phyloP scores from a whole-genome alignment of 2,113 vertebrate species.

The Centropristis striata region DNA sequence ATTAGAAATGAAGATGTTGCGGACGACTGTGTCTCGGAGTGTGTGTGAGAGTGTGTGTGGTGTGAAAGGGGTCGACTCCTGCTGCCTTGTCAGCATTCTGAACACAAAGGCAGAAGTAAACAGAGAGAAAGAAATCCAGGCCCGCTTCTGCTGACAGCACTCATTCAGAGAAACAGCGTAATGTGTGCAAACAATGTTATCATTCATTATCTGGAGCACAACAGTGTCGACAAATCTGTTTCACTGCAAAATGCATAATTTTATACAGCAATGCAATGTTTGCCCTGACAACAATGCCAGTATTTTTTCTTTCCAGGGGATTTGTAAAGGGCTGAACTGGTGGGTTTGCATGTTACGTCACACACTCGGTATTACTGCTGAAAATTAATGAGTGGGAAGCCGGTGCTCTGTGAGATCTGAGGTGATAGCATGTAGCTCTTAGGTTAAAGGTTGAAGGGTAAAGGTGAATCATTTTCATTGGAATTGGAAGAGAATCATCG shows the following conservation, averaged over 20 bases:
- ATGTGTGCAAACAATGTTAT: slow-evolving; percentile 69
- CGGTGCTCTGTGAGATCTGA: slow-evolving; percentile 1
- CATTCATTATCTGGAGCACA: slow-evolving; percentile 62
- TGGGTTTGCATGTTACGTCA: slow-evolving; percentile 39
- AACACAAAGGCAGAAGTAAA: slow-evolving; percentile 65
- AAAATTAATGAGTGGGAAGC: slow-evolving; percentile 13
- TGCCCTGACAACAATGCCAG: slow-evolving; percentile 37
- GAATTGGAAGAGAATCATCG: background rate
- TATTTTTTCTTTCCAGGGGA: slow-evolving; percentile 21
- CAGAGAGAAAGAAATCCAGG: slow-evolving; percentile 42
- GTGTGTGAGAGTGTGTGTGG: background rate
- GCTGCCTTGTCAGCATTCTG: slow-evolving; percentile 61
- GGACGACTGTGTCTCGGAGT: background rate
- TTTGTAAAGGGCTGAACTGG: slow-evolving; percentile 30
- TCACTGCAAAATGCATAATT: slow-evolving; percentile 42
- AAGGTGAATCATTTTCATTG: background rate
- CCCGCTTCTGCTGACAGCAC: slow-evolving; percentile 54
- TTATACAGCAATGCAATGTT: slow-evolving; percentile 30
- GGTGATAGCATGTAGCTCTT: background rate
- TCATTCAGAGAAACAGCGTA: slow-evolving; percentile 55
- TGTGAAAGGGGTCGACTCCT: slow-evolving; percentile 7
- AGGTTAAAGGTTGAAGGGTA: background rate
- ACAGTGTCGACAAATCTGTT: slow-evolving; percentile 53
- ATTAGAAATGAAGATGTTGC: slow-evolving; percentile 29
- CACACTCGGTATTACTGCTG: slow-evolving; percentile 26